Evolutionary conservation across 2,888 invertebrate genomes (phyloP).

Genomic region (Allacma fusca): DNA sequence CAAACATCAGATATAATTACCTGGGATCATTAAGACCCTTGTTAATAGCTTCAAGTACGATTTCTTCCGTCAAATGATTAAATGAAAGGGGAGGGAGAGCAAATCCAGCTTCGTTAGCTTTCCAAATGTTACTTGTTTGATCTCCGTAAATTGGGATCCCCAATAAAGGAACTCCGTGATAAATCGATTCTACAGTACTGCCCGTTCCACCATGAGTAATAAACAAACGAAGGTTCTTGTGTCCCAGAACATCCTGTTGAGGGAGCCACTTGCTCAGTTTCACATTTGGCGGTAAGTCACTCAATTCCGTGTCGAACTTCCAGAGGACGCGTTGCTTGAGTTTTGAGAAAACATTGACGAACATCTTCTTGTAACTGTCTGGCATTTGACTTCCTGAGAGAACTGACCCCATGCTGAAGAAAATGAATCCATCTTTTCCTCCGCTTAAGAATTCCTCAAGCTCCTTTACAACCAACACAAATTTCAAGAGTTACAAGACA

Average conservation of each 20-base stretch:
- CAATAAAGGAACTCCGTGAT: slow-evolving; percentile 68
- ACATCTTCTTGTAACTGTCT: slow-evolving; percentile 73
- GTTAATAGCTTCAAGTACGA: slow-evolving; percentile 5
- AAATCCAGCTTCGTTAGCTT: not conserved
- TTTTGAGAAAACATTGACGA: slow-evolving; percentile 77
- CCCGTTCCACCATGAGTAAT: slow-evolving; percentile 75
- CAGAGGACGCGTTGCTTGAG: slow-evolving; percentile 82
- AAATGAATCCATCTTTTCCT: not conserved
- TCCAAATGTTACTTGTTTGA: not conserved
- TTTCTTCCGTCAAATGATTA: not conserved
- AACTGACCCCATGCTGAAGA: not conserved
- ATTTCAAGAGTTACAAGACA: not conserved
- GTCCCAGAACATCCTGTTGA: slow-evolving; percentile 78
- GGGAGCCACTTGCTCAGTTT: slow-evolving; percentile 74
- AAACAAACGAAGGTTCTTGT: slow-evolving; percentile 69
- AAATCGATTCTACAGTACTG: slow-evolving; percentile 72
- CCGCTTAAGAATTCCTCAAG: slow-evolving; percentile 14
- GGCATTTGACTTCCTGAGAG: slow-evolving; percentile 77
- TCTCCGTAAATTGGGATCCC: slow-evolving; percentile 18
- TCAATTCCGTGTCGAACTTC: slow-evolving; percentile 78
- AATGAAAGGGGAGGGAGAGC: not conserved
- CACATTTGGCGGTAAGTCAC: slow-evolving; percentile 71
- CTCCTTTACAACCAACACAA: not conserved
- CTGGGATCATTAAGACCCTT: not conserved
- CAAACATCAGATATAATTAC: not conserved